Conservation (phyloP, 2,888 invertebrate genomes). For the Agrotis exclamationis region DNA sequence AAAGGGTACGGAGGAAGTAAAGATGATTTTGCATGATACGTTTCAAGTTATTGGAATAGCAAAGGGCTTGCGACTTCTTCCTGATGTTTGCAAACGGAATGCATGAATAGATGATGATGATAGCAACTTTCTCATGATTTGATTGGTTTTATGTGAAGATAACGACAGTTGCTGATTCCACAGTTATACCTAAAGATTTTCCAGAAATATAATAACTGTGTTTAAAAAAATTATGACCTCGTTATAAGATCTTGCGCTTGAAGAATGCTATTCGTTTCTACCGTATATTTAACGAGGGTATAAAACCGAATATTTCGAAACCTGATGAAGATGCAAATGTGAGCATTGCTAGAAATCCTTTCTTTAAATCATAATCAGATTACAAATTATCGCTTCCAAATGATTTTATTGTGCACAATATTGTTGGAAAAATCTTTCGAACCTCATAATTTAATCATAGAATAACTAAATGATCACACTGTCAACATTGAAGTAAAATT, state of each 20-base stretch:
- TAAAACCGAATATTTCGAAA: slow-evolving; percentile 7
- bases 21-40: slow-evolving; percentile 59
- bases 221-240: background rate
- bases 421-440: background rate
- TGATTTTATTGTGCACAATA: background rate
- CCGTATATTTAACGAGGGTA: slow-evolving; percentile 23
- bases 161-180: background rate
- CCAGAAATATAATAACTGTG: background rate
- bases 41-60: slow-evolving; percentile 64
- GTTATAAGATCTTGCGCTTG: slow-evolving; percentile 10
- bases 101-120: slow-evolving; percentile 58
- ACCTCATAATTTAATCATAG: background rate
- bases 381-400: background rate
- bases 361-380: background rate
- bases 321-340: background rate
- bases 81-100: slow-evolving; percentile 62
- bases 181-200: background rate
- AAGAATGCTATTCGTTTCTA: slow-evolving; percentile 15
- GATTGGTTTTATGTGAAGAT: slow-evolving; percentile 45
- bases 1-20: slow-evolving; percentile 56
- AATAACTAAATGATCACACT: background rate
- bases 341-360: background rate
- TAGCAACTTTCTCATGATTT: slow-evolving; percentile 52
- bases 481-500: slow-evolving; percentile 13
- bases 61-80: slow-evolving; percentile 66